Percentiles rank a stretch among this genome's conserved stretches.
Conservation (phyloP, 2,888 invertebrate species). For the Dasysyrphus tricinctus region DNA sequence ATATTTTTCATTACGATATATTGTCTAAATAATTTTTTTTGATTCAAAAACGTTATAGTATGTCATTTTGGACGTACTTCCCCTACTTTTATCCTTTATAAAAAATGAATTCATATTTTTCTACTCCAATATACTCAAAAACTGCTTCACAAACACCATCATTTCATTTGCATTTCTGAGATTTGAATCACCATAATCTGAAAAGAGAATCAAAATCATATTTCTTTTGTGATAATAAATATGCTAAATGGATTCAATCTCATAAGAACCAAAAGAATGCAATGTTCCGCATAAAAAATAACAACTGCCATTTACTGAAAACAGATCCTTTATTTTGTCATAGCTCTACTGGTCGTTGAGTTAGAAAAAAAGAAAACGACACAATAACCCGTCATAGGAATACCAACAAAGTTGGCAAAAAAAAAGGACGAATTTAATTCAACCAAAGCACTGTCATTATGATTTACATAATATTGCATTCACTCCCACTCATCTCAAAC, state of each 20-base stretch:
- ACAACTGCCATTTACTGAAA: slow-evolving; percentile 66
- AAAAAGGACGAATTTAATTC: slow-evolving; percentile 43
- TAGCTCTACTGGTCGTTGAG: slow-evolving; percentile 11
- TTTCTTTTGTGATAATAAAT: slow-evolving; percentile 56
- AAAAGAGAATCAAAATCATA: slow-evolving; percentile 46
- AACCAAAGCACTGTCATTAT: slow-evolving; percentile 66
- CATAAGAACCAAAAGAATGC: slow-evolving; percentile 67
- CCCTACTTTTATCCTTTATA: background rate
- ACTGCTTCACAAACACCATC: slow-evolving; percentile 18
- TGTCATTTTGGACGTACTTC: no score
- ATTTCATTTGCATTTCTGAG: slow-evolving; percentile 48
- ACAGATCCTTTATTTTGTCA: slow-evolving; percentile 44
- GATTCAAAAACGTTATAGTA: no score
- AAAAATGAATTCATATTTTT: slow-evolving; percentile 19
- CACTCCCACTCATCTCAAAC: slow-evolving; percentile 40
- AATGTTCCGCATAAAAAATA: slow-evolving; percentile 68
- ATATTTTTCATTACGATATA: no score
- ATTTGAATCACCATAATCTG: slow-evolving; percentile 28
- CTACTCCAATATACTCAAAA: background rate
- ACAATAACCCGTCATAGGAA: slow-evolving; percentile 18
- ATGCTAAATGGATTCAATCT: slow-evolving; percentile 72
- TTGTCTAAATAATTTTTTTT: no score
- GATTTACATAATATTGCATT: slow-evolving; percentile 75
- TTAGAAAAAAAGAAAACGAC: slow-evolving; percentile 21
- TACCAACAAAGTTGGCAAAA: slow-evolving; percentile 9